phyloP scores from a whole-genome alignment of 2,888 invertebrate genomes.

The Drosophila algonquin region DNA sequence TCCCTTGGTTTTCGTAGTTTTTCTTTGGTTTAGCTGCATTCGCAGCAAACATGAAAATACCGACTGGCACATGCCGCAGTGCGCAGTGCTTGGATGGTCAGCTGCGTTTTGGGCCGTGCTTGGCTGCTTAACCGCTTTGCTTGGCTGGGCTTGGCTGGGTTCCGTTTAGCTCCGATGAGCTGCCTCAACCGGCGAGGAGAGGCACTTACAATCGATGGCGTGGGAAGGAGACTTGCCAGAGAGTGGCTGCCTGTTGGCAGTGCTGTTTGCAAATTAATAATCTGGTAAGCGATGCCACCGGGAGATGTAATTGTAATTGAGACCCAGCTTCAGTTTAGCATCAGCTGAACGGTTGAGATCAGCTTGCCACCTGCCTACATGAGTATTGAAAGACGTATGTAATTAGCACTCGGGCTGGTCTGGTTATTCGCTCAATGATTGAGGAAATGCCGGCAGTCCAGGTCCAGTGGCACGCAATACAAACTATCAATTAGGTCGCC shows the following conservation, averaged over 20 bases:
- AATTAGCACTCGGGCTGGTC: slow-evolving; percentile 29
- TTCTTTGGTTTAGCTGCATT: slow-evolving; percentile 50
- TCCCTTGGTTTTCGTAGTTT: slow-evolving; percentile 35
- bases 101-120: slow-evolving; percentile 23
- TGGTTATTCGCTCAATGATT: slow-evolving; percentile 37
- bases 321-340: not conserved
- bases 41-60: slow-evolving; percentile 42
- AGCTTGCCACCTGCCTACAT: slow-evolving; percentile 16
- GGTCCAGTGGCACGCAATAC: slow-evolving; percentile 30
- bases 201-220: slow-evolving; percentile 49
- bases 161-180: slow-evolving; percentile 1
- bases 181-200: not conserved
- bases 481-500: slow-evolving; percentile 53
- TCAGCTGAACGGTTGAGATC: not conserved
- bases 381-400: not conserved
- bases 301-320: slow-evolving; percentile 18
- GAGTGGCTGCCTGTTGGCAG: slow-evolving; percentile 40
- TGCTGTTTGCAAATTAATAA: slow-evolving; percentile 19
- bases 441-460: slow-evolving; percentile 54
- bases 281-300: slow-evolving; percentile 40
- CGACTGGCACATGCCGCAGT: slow-evolving; percentile 47
- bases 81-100: slow-evolving; percentile 1
- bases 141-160: slow-evolving; percentile 24
- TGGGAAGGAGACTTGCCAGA: slow-evolving; percentile 20
- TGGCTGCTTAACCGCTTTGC: slow-evolving; percentile 28